Percentiles rank a stretch among this genome's conserved stretches.
These are phyloP conservation scores for Meloe dianella DNA, from an alignment of 2,888 invertebrate genomes.

Conservation along the genomic window DNA sequence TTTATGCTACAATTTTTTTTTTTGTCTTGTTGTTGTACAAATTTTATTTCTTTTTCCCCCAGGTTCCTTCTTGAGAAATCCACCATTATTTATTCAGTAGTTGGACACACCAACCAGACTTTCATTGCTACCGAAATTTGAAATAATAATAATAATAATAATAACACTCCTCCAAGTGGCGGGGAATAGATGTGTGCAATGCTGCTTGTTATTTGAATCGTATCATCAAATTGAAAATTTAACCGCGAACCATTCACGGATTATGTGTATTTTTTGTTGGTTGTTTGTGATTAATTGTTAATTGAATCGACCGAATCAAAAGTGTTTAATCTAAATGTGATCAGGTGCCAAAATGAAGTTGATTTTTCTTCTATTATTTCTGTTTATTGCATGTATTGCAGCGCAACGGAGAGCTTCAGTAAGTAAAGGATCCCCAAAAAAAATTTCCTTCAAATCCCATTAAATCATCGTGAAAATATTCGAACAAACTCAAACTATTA, in stretches of 20 bases:
- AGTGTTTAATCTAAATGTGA: conserved; percentile 9
- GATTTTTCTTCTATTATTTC: conserved; percentile 3
- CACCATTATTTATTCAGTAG: conserved; percentile 2
- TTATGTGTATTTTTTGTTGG: neutral
- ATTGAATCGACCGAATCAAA: no score
- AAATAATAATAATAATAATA: neutral
- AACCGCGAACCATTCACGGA: neutral
- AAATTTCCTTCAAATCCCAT: neutral
- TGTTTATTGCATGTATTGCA: neutral
- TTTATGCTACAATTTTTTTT: conserved; percentile 34
- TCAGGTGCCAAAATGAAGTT: conserved; percentile 3
- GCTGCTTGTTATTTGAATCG: neutral
- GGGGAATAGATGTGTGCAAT: neutral
- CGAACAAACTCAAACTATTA: neutral
- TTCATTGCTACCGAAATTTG: neutral
- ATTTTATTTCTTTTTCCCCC: neutral
- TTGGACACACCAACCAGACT: neutral
- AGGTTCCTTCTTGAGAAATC: neutral
- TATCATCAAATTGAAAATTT: neutral
- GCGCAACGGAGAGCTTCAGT: neutral
- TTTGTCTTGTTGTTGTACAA: conserved; percentile 20
- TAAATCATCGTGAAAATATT: no score
- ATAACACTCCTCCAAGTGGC: neutral
- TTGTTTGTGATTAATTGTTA: neutral
- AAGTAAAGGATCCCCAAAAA: no score